Percentiles rank a stretch among this genome's conserved stretches.
phyloP scores from a whole-genome alignment of 1,140 invertebrate species.

The Idris sp. region DNA sequence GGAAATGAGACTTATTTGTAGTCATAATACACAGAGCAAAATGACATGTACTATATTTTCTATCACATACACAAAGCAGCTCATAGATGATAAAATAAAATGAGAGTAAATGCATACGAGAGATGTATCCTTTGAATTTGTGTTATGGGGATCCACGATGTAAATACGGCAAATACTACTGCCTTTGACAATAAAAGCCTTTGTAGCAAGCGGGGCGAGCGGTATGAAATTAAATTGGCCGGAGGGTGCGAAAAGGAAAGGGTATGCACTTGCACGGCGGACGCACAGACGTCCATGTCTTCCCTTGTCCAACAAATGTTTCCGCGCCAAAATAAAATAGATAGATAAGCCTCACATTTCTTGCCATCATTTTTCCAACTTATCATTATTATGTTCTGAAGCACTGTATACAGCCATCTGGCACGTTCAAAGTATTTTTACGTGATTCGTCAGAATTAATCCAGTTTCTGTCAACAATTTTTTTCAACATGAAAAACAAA shows the following conservation, averaged over 20 bases:
- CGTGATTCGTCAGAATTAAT: neutral
- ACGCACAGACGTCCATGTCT: conserved; percentile 36
- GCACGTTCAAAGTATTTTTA: neutral
- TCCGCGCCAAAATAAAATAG: conserved; percentile 29
- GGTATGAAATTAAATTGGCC: conserved; percentile 58
- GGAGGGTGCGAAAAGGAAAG: conserved; percentile 55
- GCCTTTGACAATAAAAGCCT: conserved; percentile 59
- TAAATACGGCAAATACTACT: conserved; percentile 51
- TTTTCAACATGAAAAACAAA: neutral
- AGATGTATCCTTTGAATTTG: conserved; percentile 52
- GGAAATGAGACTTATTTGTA: conserved; percentile 22
- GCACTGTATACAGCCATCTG: neutral
- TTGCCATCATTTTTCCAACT: conserved; percentile 23
- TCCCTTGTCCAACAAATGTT: conserved; percentile 48
- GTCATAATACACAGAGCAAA: conserved; percentile 10
- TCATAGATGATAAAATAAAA: conserved; percentile 50
- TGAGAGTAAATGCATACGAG: conserved; percentile 36
- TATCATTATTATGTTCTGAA: conserved; percentile 15
- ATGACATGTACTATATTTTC: conserved; percentile 23
- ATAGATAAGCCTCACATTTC: conserved; percentile 22
- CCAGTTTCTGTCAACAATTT: neutral
- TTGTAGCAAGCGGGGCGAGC: conserved; percentile 47
- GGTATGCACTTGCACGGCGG: conserved; percentile 22
- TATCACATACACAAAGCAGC: conserved; percentile 14
- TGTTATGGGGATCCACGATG: conserved; percentile 55